Evolutionary conservation across 1,140 invertebrate species (phyloP), one percentile per base, ranked within the genome.

Genomic region (Zaprionus gabonicus): DNA sequence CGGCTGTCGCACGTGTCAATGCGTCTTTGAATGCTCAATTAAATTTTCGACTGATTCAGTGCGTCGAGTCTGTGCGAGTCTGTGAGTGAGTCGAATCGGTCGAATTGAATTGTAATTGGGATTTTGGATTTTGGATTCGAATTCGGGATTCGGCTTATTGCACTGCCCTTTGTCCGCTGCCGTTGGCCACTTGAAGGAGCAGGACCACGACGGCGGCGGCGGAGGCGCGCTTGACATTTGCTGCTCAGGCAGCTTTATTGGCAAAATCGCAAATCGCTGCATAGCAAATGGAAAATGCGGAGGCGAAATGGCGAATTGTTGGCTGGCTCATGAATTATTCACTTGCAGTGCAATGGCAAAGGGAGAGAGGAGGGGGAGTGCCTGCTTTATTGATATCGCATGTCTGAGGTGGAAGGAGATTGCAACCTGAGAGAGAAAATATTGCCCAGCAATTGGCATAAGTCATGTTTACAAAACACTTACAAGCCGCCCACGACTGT

Each of bases 11-110:
- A 78, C 78, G 78, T 88, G 85, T 75, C 85, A 80, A 71, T 90
- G 85, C 81, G 76, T 81, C 76, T 82, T 82, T 90, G 81, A 90
- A 90, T 90, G 85, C 86, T 90, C 85, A 90, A 90, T 90, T 90
- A 90, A 90, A 90, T 85, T 88, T 88, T 66, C 56, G 72, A 70
- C 71, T 67, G 70, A 75, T 78, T 78, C 66, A 34, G 25, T 66
- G 64, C 64, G 64, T 57, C 63, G 27, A 49, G 9, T 10, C 2
- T 34, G 31, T 9, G 31, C 9, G 31, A 34, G 31, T 34, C 31
- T 34, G 31, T 34, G 31, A 10, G 31, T 34, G 31, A 34, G 31
- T 34, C 31, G 31, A 78, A 78, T 74, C 69, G 58, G 31, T 34
- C 31, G 31, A 78, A 78, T 74, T 74, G 58, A 74, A 74, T 78